Evolutionary conservation across 2,888 invertebrate species (phyloP).

Genomic region (Pyrrhia umbra): DNA sequence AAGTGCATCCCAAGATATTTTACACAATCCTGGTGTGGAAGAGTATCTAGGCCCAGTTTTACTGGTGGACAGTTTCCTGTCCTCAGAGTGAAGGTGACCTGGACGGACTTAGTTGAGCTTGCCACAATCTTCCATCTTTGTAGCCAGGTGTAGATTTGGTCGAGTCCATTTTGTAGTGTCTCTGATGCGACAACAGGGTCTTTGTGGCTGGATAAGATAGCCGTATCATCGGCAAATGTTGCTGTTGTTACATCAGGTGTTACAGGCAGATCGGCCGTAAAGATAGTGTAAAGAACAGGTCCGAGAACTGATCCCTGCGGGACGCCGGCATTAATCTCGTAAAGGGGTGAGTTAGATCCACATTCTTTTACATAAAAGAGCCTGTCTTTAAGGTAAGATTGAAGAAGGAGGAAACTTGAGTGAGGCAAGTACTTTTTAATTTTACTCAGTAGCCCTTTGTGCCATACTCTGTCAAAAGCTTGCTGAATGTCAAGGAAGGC

Average conservation of each 20-base stretch:
- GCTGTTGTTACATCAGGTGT: conserved; percentile 11
- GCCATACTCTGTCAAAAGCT: conserved; percentile 9
- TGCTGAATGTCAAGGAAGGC: conserved; percentile 1
- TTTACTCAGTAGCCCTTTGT: conserved; percentile 1
- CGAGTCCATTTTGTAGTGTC: too few species aligned
- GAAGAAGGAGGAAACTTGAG: not conserved
- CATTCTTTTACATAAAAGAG: not conserved
- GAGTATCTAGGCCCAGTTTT: too few species aligned
- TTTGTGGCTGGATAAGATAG: conserved; percentile 12
- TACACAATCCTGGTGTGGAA: too few species aligned
- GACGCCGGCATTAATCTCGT: conserved; percentile 5
- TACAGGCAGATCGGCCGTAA: conserved; percentile 30
- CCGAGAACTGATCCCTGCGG: conserved; percentile 41
- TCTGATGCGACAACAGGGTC: too few species aligned
- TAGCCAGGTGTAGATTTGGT: too few species aligned
- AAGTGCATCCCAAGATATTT: too few species aligned
- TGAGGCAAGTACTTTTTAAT: not conserved
- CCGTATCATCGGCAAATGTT: conserved; percentile 48
- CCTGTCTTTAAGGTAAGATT: not conserved
- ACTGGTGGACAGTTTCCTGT: too few species aligned
- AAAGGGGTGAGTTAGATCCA: not conserved
- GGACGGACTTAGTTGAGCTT: too few species aligned
- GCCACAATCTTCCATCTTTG: too few species aligned
- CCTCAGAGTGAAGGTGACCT: too few species aligned
- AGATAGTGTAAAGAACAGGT: conserved; percentile 26